Conservation (phyloP, 92 coral and sea anemone genomes). For the Umimayanthus chanpuru region DNA sequence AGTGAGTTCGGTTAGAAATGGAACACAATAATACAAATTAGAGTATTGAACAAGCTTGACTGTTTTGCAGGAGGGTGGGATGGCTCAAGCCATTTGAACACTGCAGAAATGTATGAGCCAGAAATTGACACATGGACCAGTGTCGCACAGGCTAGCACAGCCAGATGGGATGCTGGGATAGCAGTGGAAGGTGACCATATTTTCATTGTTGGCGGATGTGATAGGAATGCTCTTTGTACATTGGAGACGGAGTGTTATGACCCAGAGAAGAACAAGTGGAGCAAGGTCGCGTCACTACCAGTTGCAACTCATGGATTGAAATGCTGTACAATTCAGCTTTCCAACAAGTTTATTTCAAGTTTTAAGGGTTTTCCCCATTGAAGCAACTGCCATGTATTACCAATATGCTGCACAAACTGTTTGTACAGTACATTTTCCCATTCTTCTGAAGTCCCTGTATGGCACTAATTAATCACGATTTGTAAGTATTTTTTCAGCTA, state of each 20-base stretch:
- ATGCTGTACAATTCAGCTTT: conserved; percentile 91
- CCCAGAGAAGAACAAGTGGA: conserved; percentile 89
- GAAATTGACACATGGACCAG: conserved; percentile 94
- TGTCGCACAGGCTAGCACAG: conserved; percentile 92
- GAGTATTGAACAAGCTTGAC: not conserved
- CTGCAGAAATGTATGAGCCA: conserved; percentile 95
- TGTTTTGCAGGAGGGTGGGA: conserved; percentile 92
- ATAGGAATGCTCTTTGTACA: conserved; percentile 96
- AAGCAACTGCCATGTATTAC: not conserved
- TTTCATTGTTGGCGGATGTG: conserved; percentile 97
- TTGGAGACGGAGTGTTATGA: conserved; percentile 96
- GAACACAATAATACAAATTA: no score
- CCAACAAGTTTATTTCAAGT: conserved; percentile 76
- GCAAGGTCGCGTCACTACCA: conserved; percentile 91
- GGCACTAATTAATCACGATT: no score
- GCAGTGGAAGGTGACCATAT: conserved; percentile 94
- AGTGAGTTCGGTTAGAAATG: no score
- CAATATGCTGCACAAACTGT: no score
- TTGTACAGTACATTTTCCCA: no score
- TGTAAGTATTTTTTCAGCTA: no score
- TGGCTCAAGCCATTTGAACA: conserved; percentile 87
- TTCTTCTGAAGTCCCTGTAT: no score
- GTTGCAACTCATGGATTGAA: conserved; percentile 96
- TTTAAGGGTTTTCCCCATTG: conserved; percentile 36
- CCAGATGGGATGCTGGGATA: conserved; percentile 99